Evolutionary conservation across 2,113 vertebrate species (phyloP).

Genomic region (Rhynchomys soricoides): DNA sequence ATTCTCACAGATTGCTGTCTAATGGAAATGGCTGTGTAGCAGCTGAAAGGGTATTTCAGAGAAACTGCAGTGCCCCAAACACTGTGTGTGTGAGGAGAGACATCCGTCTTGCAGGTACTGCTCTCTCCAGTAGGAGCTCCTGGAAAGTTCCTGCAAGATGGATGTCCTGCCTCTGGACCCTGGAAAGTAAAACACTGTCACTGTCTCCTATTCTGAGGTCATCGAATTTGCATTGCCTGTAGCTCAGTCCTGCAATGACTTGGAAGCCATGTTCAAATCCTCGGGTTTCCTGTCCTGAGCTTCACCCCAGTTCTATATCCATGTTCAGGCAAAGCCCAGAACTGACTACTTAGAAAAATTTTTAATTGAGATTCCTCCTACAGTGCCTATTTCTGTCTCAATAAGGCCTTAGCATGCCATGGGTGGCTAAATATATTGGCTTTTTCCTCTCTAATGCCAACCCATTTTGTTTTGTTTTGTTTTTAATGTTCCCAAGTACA

Average conservation of each 20-base stretch:
- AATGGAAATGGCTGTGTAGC: neutral
- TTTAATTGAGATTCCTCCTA: slow-evolving; percentile 88
- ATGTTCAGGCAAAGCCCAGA: slow-evolving; percentile 76
- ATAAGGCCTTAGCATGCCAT: slow-evolving; percentile 87
- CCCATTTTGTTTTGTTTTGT: slow-evolving; percentile 80
- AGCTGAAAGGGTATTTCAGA: slow-evolving; percentile 1
- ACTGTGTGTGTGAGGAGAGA: neutral
- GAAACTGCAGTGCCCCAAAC: neutral
- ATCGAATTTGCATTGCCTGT: neutral
- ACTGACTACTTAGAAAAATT: slow-evolving; percentile 85
- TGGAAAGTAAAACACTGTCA: neutral
- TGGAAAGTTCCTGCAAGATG: neutral
- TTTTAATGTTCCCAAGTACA: slow-evolving; percentile 87
- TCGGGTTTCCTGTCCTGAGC: slow-evolving; percentile 25
- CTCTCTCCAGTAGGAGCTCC: neutral
- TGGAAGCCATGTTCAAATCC: neutral
- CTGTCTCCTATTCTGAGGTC: neutral
- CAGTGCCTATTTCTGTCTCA: slow-evolving; percentile 82
- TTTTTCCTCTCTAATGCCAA: slow-evolving; percentile 85
- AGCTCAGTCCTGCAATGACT: neutral
- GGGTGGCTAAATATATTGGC: slow-evolving; percentile 88
- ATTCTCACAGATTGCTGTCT: neutral
- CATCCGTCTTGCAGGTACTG: no score
- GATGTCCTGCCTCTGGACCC: neutral
- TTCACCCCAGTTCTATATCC: slow-evolving; percentile 46